Conservation (phyloP, 2,888 invertebrate species). For the Anorthoa munda region DNA sequence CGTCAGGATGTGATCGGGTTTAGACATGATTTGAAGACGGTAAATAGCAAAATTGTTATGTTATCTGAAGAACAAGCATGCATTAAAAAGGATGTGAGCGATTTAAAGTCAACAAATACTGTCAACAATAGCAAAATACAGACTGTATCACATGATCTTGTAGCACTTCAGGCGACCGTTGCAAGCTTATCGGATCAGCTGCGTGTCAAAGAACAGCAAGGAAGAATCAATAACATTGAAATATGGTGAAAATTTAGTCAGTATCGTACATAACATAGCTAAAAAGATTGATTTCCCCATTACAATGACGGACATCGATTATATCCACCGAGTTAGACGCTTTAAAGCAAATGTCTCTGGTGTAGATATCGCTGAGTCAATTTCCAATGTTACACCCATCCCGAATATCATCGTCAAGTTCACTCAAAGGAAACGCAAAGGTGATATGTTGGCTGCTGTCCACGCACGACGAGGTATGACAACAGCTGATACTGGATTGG, state of each 20-base stretch:
- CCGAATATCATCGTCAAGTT: slow-evolving; percentile 1
- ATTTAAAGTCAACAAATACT: background rate
- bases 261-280: too few relatives aligned
- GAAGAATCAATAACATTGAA: background rate
- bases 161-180: background rate
- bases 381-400: background rate
- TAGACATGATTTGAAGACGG: too few relatives aligned
- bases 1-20: slow-evolving; percentile 2
- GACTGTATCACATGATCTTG: background rate
- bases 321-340: too few relatives aligned
- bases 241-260: too few relatives aligned
- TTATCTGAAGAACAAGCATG: background rate
- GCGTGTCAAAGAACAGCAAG: slow-evolving; percentile 3
- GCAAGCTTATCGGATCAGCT: background rate
- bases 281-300: too few relatives aligned
- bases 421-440: background rate
- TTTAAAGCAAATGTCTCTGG: too few relatives aligned
- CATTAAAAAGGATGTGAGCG: background rate
- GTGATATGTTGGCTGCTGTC: too few relatives aligned
- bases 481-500: too few relatives aligned
- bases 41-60: background rate
- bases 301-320: too few relatives aligned
- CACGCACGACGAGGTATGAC: too few relatives aligned
- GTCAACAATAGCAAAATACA: slow-evolving; percentile 1
- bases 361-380: background rate